These are phyloP conservation scores for Dorcus parallelipipedus DNA, from an alignment of 2,888 invertebrate species.

Conservation along the genomic window DNA sequence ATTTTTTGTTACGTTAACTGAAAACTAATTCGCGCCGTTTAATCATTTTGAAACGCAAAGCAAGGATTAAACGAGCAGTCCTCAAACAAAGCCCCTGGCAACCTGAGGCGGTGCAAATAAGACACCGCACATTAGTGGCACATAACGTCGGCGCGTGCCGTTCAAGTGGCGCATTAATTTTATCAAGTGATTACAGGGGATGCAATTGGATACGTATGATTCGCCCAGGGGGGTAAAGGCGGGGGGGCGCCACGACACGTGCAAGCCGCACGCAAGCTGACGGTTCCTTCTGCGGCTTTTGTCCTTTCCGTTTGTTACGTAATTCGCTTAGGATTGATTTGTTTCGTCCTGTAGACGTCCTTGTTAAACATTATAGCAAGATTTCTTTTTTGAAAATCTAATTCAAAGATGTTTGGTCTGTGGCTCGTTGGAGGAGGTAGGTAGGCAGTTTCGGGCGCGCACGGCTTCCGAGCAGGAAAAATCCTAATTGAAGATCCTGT, in stretches of 20 bases:
- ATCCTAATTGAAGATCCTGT: slow-evolving; percentile 47
- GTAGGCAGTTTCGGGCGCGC: background rate
- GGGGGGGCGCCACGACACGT: slow-evolving; percentile 33
- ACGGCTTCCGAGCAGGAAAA: slow-evolving; percentile 28
- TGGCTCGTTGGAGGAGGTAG: background rate
- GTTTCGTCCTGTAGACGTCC: background rate
- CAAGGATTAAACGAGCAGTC: no score
- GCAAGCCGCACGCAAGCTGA: slow-evolving; percentile 29
- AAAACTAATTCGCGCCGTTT: no score
- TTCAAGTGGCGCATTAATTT: slow-evolving; percentile 46
- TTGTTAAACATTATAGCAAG: no score
- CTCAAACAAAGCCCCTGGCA: background rate
- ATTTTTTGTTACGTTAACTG: no score
- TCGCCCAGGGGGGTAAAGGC: slow-evolving; percentile 18
- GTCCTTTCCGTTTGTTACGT: slow-evolving; percentile 3
- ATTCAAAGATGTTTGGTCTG: background rate
- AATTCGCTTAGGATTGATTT: slow-evolving; percentile 9
- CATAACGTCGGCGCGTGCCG: slow-evolving; percentile 36
- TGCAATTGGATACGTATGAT: slow-evolving; percentile 43
- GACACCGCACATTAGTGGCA: slow-evolving; percentile 24
- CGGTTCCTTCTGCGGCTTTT: background rate
- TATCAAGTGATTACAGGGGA: slow-evolving; percentile 45
- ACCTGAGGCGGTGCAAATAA: slow-evolving; percentile 14
- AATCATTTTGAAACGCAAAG: no score
- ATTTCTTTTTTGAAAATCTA: no score